Evolutionary conservation across 2,888 invertebrate species (phyloP).

Genomic region (Heteropelma amictum): DNA sequence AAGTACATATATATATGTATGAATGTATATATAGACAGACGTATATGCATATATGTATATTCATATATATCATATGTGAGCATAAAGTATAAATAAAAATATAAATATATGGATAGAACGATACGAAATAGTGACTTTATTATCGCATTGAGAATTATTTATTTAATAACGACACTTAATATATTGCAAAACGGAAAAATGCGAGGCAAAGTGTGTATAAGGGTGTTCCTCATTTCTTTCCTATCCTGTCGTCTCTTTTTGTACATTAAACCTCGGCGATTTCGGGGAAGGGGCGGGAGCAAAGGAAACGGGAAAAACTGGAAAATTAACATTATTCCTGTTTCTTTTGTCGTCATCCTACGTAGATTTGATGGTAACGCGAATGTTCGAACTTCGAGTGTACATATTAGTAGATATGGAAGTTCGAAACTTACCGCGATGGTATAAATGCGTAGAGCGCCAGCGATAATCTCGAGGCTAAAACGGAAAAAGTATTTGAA

Average conservation of each 20-base stretch:
- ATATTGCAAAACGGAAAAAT: conserved; percentile 48
- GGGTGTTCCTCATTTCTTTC: conserved; percentile 9
- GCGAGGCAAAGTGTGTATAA: conserved; percentile 30
- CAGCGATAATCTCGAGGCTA: conserved; percentile 36
- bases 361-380: conserved; percentile 3
- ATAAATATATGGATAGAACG: conserved; percentile 63
- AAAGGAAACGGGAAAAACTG: conserved; percentile 13
- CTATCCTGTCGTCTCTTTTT: conserved; percentile 33
- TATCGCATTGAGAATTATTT: conserved; percentile 77
- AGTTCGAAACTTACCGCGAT: conserved; percentile 44
- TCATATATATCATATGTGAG: conserved; percentile 67
- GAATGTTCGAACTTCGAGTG: conserved; percentile 40
- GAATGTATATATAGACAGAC: conserved; percentile 60
- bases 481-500: conserved; percentile 3
- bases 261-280: conserved; percentile 48
- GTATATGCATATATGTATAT: conserved; percentile 63
- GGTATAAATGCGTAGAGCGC: conserved; percentile 28
- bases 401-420: conserved; percentile 53
- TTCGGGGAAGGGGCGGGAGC: background rate
- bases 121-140: conserved; percentile 72
- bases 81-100: conserved; percentile 68
- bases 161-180: conserved; percentile 71
- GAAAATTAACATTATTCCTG: background rate
- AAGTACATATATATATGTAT: conserved; percentile 62
- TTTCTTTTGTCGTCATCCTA: conserved; percentile 13